Percentiles rank a stretch among this genome's conserved stretches.
These are phyloP conservation scores for Thalassoma bifasciatum DNA, from an alignment of 2,113 vertebrate species.

Conservation along the genomic window DNA sequence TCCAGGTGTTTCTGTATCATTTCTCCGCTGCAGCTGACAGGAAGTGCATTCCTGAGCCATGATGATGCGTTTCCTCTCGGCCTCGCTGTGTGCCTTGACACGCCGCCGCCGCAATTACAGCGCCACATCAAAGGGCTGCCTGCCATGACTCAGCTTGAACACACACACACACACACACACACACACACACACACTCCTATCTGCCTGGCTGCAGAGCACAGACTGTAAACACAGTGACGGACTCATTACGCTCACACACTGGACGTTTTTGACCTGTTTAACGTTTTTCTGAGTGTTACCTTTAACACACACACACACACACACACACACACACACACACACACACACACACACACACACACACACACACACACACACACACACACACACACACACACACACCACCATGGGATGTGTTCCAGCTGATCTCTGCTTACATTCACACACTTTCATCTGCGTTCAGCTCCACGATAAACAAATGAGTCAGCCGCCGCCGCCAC, in stretches of 20 bases:
- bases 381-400: slow-evolving; percentile 29
- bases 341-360: neutral
- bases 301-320: slow-evolving; percentile 25
- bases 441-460: slow-evolving; percentile 39
- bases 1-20: slow-evolving; percentile 69
- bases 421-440: slow-evolving; percentile 25
- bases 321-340: slow-evolving; percentile 21
- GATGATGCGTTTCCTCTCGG: slow-evolving; percentile 72
- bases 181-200: slow-evolving; percentile 32
- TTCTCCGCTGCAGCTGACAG: slow-evolving; percentile 50
- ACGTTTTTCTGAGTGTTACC: slow-evolving; percentile 38
- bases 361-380: slow-evolving; percentile 33
- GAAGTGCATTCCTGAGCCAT: slow-evolving; percentile 77
- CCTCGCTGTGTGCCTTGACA: slow-evolving; percentile 68
- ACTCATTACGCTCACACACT: neutral
- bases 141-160: slow-evolving; percentile 62
- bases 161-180: slow-evolving; percentile 20
- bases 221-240: slow-evolving; percentile 39
- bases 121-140: slow-evolving; percentile 70
- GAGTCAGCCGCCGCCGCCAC: slow-evolving; percentile 54
- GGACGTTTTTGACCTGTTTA: neutral
- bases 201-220: slow-evolving; percentile 17
- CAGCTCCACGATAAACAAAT: slow-evolving; percentile 57
- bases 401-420: slow-evolving; percentile 20
- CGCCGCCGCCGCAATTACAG: slow-evolving; percentile 63